Conservation (phyloP, 2,797 vertebrate species). For the Leptoclinus maculatus region DNA sequence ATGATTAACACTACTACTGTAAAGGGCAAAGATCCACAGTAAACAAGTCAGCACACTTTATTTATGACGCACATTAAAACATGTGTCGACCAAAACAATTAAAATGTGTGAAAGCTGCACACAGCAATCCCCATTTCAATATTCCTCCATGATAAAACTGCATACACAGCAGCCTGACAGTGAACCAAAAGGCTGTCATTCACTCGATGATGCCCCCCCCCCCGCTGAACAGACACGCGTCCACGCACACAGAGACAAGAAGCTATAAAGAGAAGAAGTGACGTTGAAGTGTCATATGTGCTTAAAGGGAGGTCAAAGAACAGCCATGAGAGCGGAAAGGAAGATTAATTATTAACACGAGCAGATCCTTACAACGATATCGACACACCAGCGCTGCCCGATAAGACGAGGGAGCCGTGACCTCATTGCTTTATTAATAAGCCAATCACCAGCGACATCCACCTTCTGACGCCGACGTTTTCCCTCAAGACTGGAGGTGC, state of each 20-base stretch:
- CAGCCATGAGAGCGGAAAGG: conserved; percentile 23
- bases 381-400: conserved; percentile 31
- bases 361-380: conserved; percentile 55
- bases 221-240: neutral
- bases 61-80: neutral
- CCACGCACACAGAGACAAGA: too few species aligned
- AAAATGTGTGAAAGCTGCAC: conserved; percentile 6
- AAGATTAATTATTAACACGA: conserved; percentile 76
- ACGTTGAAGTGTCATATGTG: neutral
- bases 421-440: conserved; percentile 48
- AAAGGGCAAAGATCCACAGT: neutral
- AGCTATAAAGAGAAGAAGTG: neutral
- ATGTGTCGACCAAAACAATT: conserved; percentile 7
- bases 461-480: conserved; percentile 6
- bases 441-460: conserved; percentile 6
- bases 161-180: neutral
- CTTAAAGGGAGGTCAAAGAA: conserved; percentile 53
- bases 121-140: neutral
- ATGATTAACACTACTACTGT: neutral
- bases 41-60: neutral
- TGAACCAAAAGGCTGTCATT: neutral
- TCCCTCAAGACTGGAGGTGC: neutral
- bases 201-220: neutral
- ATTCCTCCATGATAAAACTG: neutral
- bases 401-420: conserved; percentile 55